Conservation (phyloP, 2,113 vertebrate genomes). For the Paracanthobrama guichenoti region DNA sequence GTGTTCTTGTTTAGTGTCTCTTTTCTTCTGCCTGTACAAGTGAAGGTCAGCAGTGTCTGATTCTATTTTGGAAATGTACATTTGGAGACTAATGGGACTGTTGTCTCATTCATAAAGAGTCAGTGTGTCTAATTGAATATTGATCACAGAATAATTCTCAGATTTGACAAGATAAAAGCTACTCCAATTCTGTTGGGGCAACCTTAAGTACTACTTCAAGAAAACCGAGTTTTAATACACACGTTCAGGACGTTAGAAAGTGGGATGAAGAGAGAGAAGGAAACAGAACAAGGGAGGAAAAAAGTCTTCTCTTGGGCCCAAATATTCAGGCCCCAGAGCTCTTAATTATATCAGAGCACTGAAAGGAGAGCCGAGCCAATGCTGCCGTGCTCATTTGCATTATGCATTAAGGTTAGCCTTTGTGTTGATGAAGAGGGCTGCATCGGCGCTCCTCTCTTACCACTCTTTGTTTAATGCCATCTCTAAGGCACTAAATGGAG, state of each 20-base stretch:
- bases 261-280: slow-evolving; percentile 30
- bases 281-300: slow-evolving; percentile 23
- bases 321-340: slow-evolving; percentile 51
- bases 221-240: slow-evolving; percentile 49
- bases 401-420: slow-evolving; percentile 60
- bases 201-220: slow-evolving; percentile 47
- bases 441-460: slow-evolving; percentile 34
- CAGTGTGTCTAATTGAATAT: slow-evolving; percentile 53
- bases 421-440: slow-evolving; percentile 54
- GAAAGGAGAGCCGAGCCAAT: slow-evolving; percentile 49
- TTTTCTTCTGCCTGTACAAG: not conserved
- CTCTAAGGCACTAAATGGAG: slow-evolving; percentile 54
- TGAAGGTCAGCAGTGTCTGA: slow-evolving; percentile 51
- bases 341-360: slow-evolving; percentile 59
- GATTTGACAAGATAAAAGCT: slow-evolving; percentile 57
- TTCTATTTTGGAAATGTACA: slow-evolving; percentile 55
- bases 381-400: slow-evolving; percentile 57
- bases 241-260: slow-evolving; percentile 36
- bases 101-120: slow-evolving; percentile 34
- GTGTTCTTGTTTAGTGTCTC: not conserved
- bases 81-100: slow-evolving; percentile 49
- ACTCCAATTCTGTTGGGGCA: slow-evolving; percentile 38
- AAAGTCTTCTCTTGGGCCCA: slow-evolving; percentile 37
- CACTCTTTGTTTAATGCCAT: slow-evolving; percentile 44
- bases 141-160: slow-evolving; percentile 55